A percentile compares a stretch with the other conserved stretches of the same genome.
These are phyloP conservation scores for Danio tinwini DNA, from an alignment of 2,797 vertebrate genomes.

Conservation along the genomic window DNA sequence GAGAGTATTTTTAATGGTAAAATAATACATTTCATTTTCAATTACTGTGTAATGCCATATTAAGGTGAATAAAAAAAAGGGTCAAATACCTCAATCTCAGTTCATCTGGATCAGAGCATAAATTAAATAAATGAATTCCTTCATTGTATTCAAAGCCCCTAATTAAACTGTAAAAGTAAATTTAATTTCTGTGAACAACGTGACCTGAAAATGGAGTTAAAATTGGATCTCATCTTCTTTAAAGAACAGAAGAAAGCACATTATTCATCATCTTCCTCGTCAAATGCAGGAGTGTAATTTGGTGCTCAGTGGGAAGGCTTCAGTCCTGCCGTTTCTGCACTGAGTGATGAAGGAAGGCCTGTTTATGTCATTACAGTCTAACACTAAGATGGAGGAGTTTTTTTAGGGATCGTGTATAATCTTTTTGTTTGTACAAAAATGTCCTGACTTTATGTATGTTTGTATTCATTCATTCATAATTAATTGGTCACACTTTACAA, in stretches of 20 bases:
- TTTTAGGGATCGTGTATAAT: neutral
- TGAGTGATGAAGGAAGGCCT: neutral
- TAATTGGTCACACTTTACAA: no score
- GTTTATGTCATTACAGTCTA: neutral
- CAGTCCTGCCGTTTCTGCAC: neutral
- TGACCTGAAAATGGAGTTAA: neutral
- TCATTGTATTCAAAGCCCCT: neutral
- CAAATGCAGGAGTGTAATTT: neutral
- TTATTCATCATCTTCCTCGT: constrained; percentile 3
- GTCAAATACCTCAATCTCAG: neutral
- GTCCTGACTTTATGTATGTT: no score
- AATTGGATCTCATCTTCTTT: neutral
- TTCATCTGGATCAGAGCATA: neutral
- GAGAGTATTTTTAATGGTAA: no score
- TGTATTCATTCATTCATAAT: no score
- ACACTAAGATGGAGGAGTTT: neutral
- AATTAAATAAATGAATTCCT: constrained; percentile 10
- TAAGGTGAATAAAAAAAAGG: neutral
- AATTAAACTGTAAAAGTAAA: constrained; percentile 1
- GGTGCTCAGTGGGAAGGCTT: neutral
- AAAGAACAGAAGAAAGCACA: constrained; percentile 7
- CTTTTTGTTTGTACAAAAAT: no score
- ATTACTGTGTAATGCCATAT: neutral
- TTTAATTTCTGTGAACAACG: constrained; percentile 11
- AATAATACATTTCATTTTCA: no score